Percentiles rank a stretch among this genome's conserved stretches.
Evolutionary conservation across 2,888 invertebrate genomes (phyloP).

Genomic region (Neoascia interrupta): DNA sequence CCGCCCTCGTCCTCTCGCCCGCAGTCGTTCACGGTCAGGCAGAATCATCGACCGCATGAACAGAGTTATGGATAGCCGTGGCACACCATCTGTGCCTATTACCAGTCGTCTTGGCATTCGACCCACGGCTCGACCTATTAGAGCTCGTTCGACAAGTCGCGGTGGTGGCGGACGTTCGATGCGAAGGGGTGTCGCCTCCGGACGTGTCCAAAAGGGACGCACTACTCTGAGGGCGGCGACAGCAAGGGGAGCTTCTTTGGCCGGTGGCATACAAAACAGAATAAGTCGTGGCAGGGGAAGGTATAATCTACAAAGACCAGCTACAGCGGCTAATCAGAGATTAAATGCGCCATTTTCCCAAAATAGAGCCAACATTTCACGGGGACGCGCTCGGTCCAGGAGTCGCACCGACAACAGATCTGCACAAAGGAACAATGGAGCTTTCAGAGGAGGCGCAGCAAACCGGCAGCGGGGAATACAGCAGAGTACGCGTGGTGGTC

Average conservation of each 20-base stretch:
- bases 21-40: constrained; percentile 70
- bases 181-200: constrained; percentile 73
- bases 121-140: constrained; percentile 53
- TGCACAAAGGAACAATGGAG: constrained; percentile 29
- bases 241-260: constrained; percentile 29
- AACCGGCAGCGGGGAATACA: constrained; percentile 16
- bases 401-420: constrained; percentile 40
- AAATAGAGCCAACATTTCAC: constrained; percentile 71
- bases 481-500: constrained; percentile 60
- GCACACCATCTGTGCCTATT: constrained; percentile 71
- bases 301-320: constrained; percentile 65
- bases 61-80: constrained; percentile 8
- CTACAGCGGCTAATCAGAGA: constrained; percentile 22
- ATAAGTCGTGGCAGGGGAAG: constrained; percentile 73
- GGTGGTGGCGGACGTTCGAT: constrained; percentile 63
- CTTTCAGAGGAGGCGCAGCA: constrained; percentile 6
- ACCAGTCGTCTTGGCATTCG: constrained; percentile 76
- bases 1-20: constrained; percentile 46
- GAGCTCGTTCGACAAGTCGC: constrained; percentile 59
- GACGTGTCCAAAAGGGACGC: constrained; percentile 75
- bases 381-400: constrained; percentile 73
- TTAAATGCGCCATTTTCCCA: constrained; percentile 47
- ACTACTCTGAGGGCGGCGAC: constrained; percentile 65
- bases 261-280: constrained; percentile 22
- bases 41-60: constrained; percentile 52